phyloP scores from a whole-genome alignment of 2,888 invertebrate genomes.

The Lottia scabra region DNA sequence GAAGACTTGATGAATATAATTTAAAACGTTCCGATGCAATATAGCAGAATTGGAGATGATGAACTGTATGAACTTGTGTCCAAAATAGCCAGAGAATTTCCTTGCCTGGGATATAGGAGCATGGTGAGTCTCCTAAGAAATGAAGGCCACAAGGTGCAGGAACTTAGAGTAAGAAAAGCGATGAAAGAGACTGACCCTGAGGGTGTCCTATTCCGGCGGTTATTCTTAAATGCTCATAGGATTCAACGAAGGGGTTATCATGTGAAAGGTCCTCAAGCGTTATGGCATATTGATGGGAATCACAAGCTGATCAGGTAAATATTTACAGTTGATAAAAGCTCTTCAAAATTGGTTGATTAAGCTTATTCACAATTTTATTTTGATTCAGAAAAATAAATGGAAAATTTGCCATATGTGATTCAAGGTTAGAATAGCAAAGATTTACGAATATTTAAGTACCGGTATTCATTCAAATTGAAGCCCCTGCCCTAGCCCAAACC shows the following conservation, averaged over 20 bases:
- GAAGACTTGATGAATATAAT: not conserved
- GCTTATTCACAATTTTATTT: no score
- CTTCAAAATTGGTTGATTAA: no score
- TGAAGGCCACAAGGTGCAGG: not conserved
- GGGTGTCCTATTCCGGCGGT: conserved; percentile 14
- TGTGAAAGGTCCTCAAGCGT: conserved; percentile 20
- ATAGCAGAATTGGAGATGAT: not conserved
- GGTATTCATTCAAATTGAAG: no score
- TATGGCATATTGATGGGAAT: conserved; percentile 15
- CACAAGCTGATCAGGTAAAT: conserved; percentile 10
- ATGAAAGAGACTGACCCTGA: conserved; percentile 18
- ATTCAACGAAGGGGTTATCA: conserved; percentile 20
- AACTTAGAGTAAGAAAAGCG: not conserved
- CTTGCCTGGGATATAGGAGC: not conserved
- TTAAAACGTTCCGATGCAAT: not conserved
- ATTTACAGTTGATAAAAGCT: no score
- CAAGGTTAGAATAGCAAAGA: no score
- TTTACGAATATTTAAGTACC: no score
- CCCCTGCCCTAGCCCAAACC: no score
- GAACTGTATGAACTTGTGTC: not conserved
- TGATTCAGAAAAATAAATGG: no score
- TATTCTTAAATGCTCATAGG: conserved; percentile 7
- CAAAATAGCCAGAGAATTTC: not conserved
- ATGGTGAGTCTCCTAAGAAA: not conserved
- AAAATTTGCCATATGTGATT: no score